These are phyloP conservation scores for Semotilus atromaculatus DNA, from an alignment of 2,797 vertebrate species.

Conservation along the genomic window DNA sequence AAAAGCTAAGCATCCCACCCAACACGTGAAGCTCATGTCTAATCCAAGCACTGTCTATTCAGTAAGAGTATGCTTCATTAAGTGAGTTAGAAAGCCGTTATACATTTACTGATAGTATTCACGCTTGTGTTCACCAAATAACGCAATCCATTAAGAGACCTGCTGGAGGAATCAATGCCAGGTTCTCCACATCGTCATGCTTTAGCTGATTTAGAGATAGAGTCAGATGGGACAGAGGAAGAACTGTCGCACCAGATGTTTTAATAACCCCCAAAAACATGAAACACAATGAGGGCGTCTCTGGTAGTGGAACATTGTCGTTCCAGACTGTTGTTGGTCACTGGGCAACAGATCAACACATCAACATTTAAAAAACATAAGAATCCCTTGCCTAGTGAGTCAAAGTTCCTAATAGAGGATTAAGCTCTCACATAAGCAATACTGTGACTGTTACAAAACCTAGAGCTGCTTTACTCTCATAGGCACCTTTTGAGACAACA, in stretches of 20 bases:
- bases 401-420: conserved; percentile 67
- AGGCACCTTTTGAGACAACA: not conserved
- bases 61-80: not conserved
- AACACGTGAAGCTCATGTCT: not conserved
- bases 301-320: conserved; percentile 64
- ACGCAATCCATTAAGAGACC: not conserved
- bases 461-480: not conserved
- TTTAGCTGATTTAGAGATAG: not conserved
- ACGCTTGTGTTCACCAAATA: not conserved
- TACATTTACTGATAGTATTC: not conserved
- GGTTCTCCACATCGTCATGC: not conserved
- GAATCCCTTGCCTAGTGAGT: conserved; percentile 67
- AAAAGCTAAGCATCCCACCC: conserved; percentile 3
- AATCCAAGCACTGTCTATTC: not conserved
- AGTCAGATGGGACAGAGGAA: not conserved
- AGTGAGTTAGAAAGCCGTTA: not conserved
- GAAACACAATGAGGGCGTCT: conserved; percentile 47
- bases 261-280: conserved; percentile 28
- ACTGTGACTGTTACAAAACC: not conserved
- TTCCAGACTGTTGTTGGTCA: conserved; percentile 61
- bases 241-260: not conserved
- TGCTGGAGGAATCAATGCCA: not conserved
- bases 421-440: conserved; percentile 62
- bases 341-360: conserved; percentile 61
- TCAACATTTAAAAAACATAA: conserved; percentile 67